Conservation (phyloP, 2,888 invertebrate species). For the Drosophila nr. fundita region DNA sequence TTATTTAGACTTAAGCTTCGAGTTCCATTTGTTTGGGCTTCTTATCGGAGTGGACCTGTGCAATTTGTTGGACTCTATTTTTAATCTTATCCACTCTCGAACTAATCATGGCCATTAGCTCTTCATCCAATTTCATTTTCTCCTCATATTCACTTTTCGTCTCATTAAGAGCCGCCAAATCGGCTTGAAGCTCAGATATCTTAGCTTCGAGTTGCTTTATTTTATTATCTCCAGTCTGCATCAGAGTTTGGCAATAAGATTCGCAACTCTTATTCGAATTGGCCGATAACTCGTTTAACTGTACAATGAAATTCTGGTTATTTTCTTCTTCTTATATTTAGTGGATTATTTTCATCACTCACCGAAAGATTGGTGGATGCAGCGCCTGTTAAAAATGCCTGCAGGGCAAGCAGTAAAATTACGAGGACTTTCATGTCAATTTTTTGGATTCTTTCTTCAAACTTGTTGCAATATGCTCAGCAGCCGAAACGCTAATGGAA, state of each 20-base stretch:
- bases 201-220: conserved; percentile 24
- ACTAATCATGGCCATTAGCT: conserved; percentile 11
- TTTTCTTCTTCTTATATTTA: neutral
- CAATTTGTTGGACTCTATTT: conserved; percentile 23
- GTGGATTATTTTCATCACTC: conserved; percentile 7
- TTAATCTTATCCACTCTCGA: conserved; percentile 13
- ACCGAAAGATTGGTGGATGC: conserved; percentile 14
- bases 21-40: neutral
- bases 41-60: conserved; percentile 5
- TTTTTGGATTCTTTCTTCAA: neutral
- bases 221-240: neutral
- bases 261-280: conserved; percentile 10
- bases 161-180: neutral
- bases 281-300: conserved; percentile 2
- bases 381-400: conserved; percentile 5
- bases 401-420: conserved; percentile 21
- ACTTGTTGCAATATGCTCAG: neutral
- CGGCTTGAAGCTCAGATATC: conserved; percentile 6
- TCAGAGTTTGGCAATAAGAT: conserved; percentile 19
- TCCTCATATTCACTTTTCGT: neutral
- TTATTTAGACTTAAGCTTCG: neutral
- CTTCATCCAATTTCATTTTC: conserved; percentile 11
- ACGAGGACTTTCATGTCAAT: conserved; percentile 25
- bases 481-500: conserved; percentile 22
- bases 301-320: neutral